Conservation (phyloP, 2,113 vertebrate species). For the Tupaia tana region DNA sequence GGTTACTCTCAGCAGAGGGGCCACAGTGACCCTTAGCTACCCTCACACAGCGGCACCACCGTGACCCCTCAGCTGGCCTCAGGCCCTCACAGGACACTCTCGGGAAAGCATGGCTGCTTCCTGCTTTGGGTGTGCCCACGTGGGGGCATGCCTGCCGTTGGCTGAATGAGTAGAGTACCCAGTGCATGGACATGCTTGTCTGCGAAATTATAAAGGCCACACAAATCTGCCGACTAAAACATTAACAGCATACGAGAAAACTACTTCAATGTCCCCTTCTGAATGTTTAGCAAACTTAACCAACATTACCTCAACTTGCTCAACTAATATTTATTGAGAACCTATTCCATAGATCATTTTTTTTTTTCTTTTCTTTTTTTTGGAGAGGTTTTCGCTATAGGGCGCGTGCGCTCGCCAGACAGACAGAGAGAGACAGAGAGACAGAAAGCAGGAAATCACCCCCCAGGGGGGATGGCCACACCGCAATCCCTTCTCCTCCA, state of each 20-base stretch:
- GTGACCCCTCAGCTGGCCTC: no score
- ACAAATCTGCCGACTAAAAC: neutral
- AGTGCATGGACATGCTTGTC: neutral
- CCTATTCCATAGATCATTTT: neutral
- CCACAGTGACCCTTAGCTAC: neutral
- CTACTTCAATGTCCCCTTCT: neutral
- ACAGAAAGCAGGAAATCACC: no score
- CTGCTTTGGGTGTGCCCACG: rapidly evolving
- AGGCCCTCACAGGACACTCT: neutral
- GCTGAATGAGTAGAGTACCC: neutral
- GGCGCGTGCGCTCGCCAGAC: no score
- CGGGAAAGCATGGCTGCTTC: neutral
- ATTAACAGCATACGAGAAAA: neutral
- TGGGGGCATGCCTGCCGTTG: neutral
- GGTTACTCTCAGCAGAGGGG: neutral
- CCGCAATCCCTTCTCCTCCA: no score
- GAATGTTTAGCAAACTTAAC: neutral
- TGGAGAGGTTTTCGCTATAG: no score
- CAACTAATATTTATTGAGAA: neutral
- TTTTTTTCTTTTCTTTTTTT: no score
- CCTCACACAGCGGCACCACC: neutral
- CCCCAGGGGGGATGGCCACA: no score
- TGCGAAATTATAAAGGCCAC: neutral
- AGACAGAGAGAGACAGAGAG: no score
- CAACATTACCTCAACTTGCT: neutral